Evolutionary conservation across 2,113 vertebrate species (phyloP).

Genomic region (Psophia crepitans): DNA sequence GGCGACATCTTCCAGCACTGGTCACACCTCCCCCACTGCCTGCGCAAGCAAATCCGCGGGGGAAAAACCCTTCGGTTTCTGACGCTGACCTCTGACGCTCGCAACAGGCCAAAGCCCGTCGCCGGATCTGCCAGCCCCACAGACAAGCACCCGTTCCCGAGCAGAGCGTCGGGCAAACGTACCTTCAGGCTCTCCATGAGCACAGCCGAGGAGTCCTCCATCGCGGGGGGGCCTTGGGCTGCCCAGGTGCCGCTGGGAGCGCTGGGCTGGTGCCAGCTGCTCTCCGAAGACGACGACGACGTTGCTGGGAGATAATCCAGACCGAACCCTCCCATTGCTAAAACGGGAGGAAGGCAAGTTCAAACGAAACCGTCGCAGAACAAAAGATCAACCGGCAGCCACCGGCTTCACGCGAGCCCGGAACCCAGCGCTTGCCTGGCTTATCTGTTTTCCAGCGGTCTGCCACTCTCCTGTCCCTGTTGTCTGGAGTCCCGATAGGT

Average conservation of each 20-base stretch:
- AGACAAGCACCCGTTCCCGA: not conserved
- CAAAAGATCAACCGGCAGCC: not conserved
- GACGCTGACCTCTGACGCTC: not conserved
- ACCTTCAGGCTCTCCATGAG: conserved; percentile 98
- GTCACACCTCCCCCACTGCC: not conserved
- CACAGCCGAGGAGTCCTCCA: conserved; percentile 93
- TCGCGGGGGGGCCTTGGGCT: conserved; percentile 81
- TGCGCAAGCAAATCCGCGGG: not conserved
- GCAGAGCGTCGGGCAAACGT: not conserved
- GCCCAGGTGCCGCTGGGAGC: conserved; percentile 85
- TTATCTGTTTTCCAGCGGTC: conserved; percentile 98
- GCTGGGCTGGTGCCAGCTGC: conserved; percentile 88
- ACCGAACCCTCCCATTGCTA: conserved; percentile 88
- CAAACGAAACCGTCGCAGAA: not conserved
- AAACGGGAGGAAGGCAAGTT: conserved; percentile 16
- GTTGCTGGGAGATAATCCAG: conserved; percentile 91
- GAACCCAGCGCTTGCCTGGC: conserved; percentile 75
- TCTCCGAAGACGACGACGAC: conserved; percentile 80
- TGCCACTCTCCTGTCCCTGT: conserved; percentile 84
- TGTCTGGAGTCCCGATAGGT: conserved; percentile 95
- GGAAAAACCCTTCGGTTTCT: not conserved
- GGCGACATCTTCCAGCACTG: not conserved
- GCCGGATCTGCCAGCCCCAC: not conserved
- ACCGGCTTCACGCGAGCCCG: not conserved
- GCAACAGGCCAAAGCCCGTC: not conserved